Conservation (phyloP, 2,797 vertebrate species). For the Sebastes vulpes region DNA sequence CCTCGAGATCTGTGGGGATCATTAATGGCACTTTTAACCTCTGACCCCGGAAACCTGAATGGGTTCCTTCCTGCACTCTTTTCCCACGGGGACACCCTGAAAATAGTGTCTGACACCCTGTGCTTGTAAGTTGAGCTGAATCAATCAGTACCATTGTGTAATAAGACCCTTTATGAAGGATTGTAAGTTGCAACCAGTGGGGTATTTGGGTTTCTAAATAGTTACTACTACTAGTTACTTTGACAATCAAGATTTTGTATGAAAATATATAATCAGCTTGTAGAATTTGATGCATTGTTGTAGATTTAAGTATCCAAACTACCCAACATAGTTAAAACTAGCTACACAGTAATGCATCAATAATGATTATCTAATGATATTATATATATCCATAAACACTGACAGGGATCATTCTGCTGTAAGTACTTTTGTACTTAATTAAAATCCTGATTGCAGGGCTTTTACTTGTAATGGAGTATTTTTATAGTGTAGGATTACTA, state of each 20-base stretch:
- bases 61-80: slow-evolving; percentile 48
- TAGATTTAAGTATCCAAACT: background rate
- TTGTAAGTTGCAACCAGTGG: too few species aligned
- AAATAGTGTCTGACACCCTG: slow-evolving; percentile 21
- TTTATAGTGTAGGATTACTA: too few species aligned
- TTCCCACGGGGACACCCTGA: slow-evolving; percentile 44
- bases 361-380: background rate
- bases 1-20: slow-evolving; percentile 8
- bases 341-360: background rate
- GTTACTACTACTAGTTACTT: background rate
- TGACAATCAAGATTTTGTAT: background rate
- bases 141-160: background rate
- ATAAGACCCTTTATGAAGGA: background rate
- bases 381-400: background rate
- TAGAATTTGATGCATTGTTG: background rate
- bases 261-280: background rate
- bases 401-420: background rate
- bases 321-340: background rate
- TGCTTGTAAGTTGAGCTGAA: slow-evolving; percentile 8
- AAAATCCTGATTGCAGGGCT: too few species aligned
- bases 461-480: too few species aligned
- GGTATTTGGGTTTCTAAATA: too few species aligned
- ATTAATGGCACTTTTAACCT: slow-evolving; percentile 43
- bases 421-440: background rate
- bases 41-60: slow-evolving; percentile 55